Evolutionary conservation across 2,113 vertebrate species (phyloP).

Genomic region (Scartelaos histophorus): DNA sequence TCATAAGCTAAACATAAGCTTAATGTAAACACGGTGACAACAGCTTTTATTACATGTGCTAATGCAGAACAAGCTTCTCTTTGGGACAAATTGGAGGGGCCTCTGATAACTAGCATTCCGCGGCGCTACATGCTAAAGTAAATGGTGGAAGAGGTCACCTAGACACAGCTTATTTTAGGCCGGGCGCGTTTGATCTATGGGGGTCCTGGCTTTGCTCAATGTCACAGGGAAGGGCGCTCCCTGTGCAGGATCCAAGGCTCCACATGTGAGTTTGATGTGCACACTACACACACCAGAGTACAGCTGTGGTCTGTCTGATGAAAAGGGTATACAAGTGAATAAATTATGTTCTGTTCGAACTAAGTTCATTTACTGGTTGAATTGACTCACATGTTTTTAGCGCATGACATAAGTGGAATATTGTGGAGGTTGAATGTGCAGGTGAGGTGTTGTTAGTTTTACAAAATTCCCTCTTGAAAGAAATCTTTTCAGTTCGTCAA

Average conservation of each 20-base stretch:
- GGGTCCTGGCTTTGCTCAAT: conserved; percentile 70
- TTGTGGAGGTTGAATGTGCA: no score
- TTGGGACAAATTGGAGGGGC: conserved; percentile 41
- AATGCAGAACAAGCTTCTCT: conserved; percentile 34
- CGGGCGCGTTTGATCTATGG: conserved; percentile 68
- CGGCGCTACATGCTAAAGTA: conserved; percentile 35
- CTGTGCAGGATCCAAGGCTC: conserved; percentile 46
- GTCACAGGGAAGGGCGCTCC: conserved; percentile 65
- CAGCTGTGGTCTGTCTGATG: not conserved
- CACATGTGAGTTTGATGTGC: conserved; percentile 43
- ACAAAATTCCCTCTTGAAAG: no score
- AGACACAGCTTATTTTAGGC: conserved; percentile 63
- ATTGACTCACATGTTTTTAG: no score
- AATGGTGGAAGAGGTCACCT: conserved; percentile 52
- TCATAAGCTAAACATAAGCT: no score
- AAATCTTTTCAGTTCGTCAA: no score
- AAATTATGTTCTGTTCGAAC: no score
- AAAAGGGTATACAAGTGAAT: no score
- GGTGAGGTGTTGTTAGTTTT: no score
- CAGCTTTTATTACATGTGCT: conserved; percentile 25
- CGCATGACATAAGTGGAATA: no score
- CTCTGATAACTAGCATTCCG: conserved; percentile 51
- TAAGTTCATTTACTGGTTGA: no score
- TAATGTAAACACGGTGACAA: not conserved
- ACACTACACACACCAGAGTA: conserved; percentile 18